phyloP scores from a whole-genome alignment of 2,888 invertebrate genomes.

The Cosmorhoe ocellata region DNA sequence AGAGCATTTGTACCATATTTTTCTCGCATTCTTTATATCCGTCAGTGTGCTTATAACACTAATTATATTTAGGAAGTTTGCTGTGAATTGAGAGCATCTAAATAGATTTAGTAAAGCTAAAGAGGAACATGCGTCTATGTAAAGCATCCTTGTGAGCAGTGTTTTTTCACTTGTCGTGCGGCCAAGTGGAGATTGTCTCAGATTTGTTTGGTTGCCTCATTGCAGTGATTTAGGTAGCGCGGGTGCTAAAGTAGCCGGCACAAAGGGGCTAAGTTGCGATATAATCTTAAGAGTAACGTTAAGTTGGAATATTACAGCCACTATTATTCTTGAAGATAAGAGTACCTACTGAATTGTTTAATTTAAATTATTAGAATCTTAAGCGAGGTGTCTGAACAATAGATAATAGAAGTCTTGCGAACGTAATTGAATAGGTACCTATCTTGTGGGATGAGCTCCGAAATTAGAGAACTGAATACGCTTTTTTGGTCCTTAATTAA shows the following conservation, averaged over 20 bases:
- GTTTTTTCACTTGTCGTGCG: slow-evolving; percentile 12
- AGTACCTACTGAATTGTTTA: slow-evolving; percentile 48
- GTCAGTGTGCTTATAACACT: too few relatives aligned
- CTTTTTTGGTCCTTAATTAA: slow-evolving; percentile 15
- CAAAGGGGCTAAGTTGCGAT: slow-evolving; percentile 54
- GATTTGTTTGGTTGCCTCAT: slow-evolving; percentile 54
- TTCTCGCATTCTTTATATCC: too few relatives aligned
- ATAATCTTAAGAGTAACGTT: slow-evolving; percentile 57
- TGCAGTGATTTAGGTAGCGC: slow-evolving; percentile 52
- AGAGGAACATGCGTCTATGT: too few relatives aligned
- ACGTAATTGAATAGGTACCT: slow-evolving; percentile 33
- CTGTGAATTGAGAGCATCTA: too few relatives aligned
- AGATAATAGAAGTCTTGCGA: slow-evolving; percentile 25
- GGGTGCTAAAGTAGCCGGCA: slow-evolving; percentile 47
- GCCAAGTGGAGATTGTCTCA: slow-evolving; percentile 35
- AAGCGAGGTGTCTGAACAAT: slow-evolving; percentile 29
- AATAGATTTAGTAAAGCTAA: too few relatives aligned
- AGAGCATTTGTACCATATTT: too few relatives aligned
- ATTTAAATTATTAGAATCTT: slow-evolving; percentile 47
- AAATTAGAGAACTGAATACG: slow-evolving; percentile 13
- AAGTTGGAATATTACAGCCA: slow-evolving; percentile 55
- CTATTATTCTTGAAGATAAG: slow-evolving; percentile 57
- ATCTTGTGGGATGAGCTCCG: slow-evolving; percentile 17
- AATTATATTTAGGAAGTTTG: too few relatives aligned
- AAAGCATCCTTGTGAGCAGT: too few relatives aligned